phyloP scores from a whole-genome alignment of 2,888 invertebrate genomes.

The Synanthedon tipuliformis region DNA sequence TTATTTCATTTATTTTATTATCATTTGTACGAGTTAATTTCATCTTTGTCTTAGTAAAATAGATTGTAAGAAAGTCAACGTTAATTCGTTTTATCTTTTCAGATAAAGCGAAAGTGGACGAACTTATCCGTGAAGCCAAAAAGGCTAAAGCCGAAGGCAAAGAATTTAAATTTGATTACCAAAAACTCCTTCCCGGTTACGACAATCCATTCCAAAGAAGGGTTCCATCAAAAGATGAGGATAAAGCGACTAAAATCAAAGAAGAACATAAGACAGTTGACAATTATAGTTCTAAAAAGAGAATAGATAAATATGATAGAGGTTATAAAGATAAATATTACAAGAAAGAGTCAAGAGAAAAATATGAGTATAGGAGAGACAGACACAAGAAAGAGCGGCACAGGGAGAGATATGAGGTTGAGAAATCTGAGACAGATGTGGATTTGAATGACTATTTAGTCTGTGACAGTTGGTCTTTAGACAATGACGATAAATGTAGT shows the following conservation, averaged over 20 bases:
- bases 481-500: conserved; percentile 46
- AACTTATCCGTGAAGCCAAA: conserved; percentile 55
- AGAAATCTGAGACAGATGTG: conserved; percentile 36
- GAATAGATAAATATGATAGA: conserved; percentile 18
- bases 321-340: conserved; percentile 4
- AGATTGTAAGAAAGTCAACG: background rate
- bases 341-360: conserved; percentile 18
- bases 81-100: conserved; percentile 11
- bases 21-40: background rate
- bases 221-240: conserved; percentile 5
- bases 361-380: conserved; percentile 10
- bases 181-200: conserved; percentile 51
- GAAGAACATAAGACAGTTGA: conserved; percentile 10
- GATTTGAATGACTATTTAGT: conserved; percentile 54
- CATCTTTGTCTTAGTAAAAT: background rate
- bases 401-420: conserved; percentile 2
- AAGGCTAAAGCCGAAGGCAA: conserved; percentile 51
- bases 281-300: conserved; percentile 11
- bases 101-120: conserved; percentile 54
- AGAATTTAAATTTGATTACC: conserved; percentile 56
- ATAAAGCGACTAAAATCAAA: conserved; percentile 8
- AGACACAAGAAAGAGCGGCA: conserved; percentile 9
- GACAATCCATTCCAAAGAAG: conserved; percentile 55
- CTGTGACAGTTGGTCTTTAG: conserved; percentile 63
- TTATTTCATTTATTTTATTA: background rate